Evolutionary conservation across 2,888 invertebrate species (phyloP).

Genomic region (Drosophila colorata): DNA sequence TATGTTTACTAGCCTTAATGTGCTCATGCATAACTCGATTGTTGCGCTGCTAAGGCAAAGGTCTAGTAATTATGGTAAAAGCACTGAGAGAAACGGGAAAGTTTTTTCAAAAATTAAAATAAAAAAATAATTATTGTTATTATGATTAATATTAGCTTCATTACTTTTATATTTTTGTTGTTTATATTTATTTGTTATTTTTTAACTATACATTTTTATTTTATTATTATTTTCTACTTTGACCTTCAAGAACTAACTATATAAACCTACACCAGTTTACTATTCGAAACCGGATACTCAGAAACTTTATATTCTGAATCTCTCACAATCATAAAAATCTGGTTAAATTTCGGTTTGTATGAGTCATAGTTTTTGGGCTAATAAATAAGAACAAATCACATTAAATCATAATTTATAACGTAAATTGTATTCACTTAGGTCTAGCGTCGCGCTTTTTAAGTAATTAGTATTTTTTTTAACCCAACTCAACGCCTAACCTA

Average conservation of each 20-base stretch:
- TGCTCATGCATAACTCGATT: slow-evolving; percentile 13
- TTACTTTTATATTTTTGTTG: too few species aligned
- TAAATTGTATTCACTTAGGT: background rate
- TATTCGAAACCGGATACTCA: background rate
- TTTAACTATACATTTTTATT: background rate
- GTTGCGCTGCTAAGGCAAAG: background rate
- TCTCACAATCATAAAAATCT: background rate
- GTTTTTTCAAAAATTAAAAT: background rate
- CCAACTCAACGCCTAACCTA: background rate
- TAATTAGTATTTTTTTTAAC: too few species aligned
- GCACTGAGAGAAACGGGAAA: background rate
- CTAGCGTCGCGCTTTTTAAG: background rate
- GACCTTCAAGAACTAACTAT: too few species aligned
- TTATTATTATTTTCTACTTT: too few species aligned
- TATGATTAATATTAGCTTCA: too few species aligned
- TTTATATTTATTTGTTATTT: too few species aligned
- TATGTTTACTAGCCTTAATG: slow-evolving; percentile 9
- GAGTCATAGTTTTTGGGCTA: background rate
- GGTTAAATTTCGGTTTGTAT: background rate
- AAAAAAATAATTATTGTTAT: too few species aligned
- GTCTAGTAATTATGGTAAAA: background rate
- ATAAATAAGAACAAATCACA: background rate
- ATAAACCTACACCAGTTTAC: too few species aligned
- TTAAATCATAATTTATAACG: background rate
- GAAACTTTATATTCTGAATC: background rate